Evolutionary conservation across 2,888 invertebrate species (phyloP), one percentile per base, ranked within the genome.

Genomic region (Plebejus melissa): DNA sequence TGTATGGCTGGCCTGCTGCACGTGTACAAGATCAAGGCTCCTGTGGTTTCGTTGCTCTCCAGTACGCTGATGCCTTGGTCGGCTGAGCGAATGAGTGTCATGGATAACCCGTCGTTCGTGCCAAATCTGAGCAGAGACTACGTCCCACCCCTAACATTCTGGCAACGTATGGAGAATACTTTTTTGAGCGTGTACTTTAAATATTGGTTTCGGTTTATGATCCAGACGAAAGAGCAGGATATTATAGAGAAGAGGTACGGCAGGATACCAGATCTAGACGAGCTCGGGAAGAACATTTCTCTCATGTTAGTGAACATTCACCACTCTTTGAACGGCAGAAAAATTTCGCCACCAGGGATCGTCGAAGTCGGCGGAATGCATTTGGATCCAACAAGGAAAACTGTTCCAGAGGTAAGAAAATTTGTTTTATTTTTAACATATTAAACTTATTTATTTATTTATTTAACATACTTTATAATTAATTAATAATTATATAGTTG

Each of bases 351-450:
- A 0, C 94, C 95, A 0, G 95, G 94, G 32, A 85, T 96, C 0
- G 87, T 96, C 6, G 96, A 95, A 87, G 93, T 95, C 11, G 95
- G 95, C 4, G 96, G 95, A 0, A 91, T 95, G 85, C 95, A 95
- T 82, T 86, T 95, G 58, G 88, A 88, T 46, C 84, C 86, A 4
- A 81, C 81, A 1, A 84, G 80, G 16, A 89, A 91, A 74, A 80
- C 58, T 58, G 76, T 79, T 75, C 79, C 79, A 65, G 72, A 76
- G 77, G 79, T 79, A 76, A 74, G 77, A 57, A 28, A 46, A 46
- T 46, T 46, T 1, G 1, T 9, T 11, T 46, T 46, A 9, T 9
- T 41, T 7, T 41, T 41, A 41, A 41, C 41, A 41, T 41, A 41
- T 41, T 41, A 9, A 41, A 41, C 9, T 41, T 41, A 46, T 2